A percentile compares a stretch with the other conserved stretches of the same genome.
phyloP scores from a whole-genome alignment of 1,140 invertebrate genomes.

The Chlorops oryzae region DNA sequence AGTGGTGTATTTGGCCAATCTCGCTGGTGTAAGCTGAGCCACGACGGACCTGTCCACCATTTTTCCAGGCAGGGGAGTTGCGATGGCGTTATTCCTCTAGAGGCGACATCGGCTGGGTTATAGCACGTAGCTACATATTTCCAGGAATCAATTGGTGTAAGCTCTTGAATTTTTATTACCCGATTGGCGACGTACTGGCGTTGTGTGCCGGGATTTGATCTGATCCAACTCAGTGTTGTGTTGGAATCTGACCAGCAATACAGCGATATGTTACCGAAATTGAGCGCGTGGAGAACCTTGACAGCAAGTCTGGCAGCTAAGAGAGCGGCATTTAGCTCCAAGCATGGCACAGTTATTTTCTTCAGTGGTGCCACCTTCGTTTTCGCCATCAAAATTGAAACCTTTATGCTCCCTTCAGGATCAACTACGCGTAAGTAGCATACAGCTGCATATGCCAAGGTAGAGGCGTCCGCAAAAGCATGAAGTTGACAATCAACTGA shows the following conservation, averaged over 20 bases:
- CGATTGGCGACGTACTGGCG: neutral
- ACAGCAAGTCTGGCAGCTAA: slow-evolving; percentile 25
- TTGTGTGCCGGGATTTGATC: neutral
- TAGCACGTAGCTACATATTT: slow-evolving; percentile 8
- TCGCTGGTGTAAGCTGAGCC: neutral
- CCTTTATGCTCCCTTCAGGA: slow-evolving; percentile 9
- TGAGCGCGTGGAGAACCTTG: neutral
- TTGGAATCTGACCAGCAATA: neutral
- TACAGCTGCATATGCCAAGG: slow-evolving; percentile 29
- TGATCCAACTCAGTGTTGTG: neutral
- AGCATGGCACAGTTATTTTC: slow-evolving; percentile 36
- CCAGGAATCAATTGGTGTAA: neutral
- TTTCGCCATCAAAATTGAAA: slow-evolving; percentile 35
- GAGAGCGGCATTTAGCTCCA: slow-evolving; percentile 48
- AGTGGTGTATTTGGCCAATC: neutral
- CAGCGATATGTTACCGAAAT: neutral
- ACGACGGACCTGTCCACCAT: too few relatives aligned
- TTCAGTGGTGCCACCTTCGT: slow-evolving; percentile 42
- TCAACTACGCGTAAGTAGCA: slow-evolving; percentile 23
- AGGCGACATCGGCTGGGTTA: slow-evolving; percentile 25
- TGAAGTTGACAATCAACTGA: slow-evolving; percentile 25
- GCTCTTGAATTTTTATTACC: neutral
- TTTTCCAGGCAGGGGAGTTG: too few relatives aligned
- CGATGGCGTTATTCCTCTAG: slow-evolving; percentile 13
- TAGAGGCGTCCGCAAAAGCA: slow-evolving; percentile 36